Base-by-base conservation (phyloP, 2,888 invertebrate genomes). In the Agrochola circellaris region DNA sequence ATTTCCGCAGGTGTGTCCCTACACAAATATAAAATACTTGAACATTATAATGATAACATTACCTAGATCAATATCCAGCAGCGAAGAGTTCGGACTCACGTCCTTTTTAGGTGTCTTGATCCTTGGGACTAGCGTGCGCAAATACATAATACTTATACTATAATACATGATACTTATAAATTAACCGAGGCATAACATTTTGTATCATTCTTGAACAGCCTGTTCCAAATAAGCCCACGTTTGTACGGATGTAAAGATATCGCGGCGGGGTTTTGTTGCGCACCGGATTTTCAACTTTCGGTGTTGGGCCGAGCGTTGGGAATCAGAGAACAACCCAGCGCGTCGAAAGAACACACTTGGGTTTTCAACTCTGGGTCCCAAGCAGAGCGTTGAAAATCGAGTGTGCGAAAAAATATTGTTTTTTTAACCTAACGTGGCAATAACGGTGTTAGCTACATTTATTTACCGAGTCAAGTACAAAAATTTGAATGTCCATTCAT, bases 51-150 rank as follows among this genome's bases (percentile, higher is more conserved):
- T 45, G 15, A 73, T 26, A 30, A 66, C 0, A 17, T 84, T 93
- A 93, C 95, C 95, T 77, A 94, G 87, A 58, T 94, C 93, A 23
- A 93, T 88, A 48, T 95, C 94, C 85, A 94, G 87, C 4, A 93
- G 87, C 15, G 94, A 93, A 0, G 94, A 88, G 88, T 92, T 93
- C 0, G 95, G 93, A 92, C 93, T 93, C 64, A 92, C 81, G 73
- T 95, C 95, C 90, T 95, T 95, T 86, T 94, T 95, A 73, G 93
- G 92, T 0, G 92, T 91, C 93, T 95, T 96, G 91, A 92, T 96
- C 96, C 97, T 91, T 79, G 93, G 89, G 87, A 93, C 96, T 96
- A 82, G 94, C 95, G 90, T 95, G 95, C 93, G 89, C 90, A 91
- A 91, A 91, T 68, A 71, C n/a, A n/a, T n/a, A n/a, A n/a, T n/a